Evolutionary conservation across 2,797 vertebrate species (phyloP).

Genomic region (Neosilurus mollespiculum): DNA sequence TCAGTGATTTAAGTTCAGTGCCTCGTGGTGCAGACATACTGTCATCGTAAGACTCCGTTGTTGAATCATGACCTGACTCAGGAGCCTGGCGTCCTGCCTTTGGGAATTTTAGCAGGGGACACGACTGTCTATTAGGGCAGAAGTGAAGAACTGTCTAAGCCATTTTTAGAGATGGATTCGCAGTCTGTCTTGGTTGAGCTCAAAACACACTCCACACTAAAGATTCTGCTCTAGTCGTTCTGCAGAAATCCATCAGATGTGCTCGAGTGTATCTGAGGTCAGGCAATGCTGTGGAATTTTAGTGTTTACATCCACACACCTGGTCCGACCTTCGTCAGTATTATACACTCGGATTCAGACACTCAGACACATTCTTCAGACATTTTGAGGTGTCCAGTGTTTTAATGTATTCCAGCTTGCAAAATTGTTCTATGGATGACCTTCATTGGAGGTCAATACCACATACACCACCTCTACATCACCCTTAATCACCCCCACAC

Average conservation of each 20-base stretch:
- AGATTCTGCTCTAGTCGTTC: not conserved
- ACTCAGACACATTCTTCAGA: not conserved
- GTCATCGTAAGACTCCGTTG: not conserved
- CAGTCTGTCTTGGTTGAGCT: not conserved
- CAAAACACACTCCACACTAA: not conserved
- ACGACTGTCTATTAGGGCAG: slow-evolving; percentile 6
- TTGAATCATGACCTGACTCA: slow-evolving; percentile 11
- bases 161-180: not conserved
- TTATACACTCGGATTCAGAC: not conserved
- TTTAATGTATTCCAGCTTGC: not conserved
- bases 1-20: not conserved
- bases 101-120: slow-evolving; percentile 8
- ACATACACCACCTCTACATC: no score
- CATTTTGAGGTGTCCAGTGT: not conserved
- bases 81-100: not conserved
- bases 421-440: not conserved
- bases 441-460: not conserved
- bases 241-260: not conserved
- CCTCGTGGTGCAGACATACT: not conserved
- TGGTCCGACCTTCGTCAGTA: not conserved
- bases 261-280: not conserved
- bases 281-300: not conserved
- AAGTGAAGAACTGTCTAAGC: slow-evolving; percentile 1
- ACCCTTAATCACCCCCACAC: no score
- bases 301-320: no score